Base-by-base conservation (phyloP, 2,113 vertebrate species). In the Caranx ignobilis region DNA sequence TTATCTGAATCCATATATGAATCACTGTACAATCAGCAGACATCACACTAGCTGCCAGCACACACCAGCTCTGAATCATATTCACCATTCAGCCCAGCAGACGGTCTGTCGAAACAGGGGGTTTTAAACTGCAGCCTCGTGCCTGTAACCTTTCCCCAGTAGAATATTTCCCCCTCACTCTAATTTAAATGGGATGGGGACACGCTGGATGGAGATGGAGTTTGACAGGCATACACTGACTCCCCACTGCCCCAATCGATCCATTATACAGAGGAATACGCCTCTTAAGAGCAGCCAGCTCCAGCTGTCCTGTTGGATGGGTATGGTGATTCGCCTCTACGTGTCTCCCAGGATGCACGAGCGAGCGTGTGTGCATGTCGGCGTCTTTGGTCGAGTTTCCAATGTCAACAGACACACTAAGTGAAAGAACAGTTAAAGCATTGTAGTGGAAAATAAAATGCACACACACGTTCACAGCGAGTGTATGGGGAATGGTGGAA, bases 211-310 rank as follows among this genome's bases (percentile, higher is more conserved):
- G 72, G 69, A 86, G 87, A 91, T 83, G 71, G 71, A 61, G 50
- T 80, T 87, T 88, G 91, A 92, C 89, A 91, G 69, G 79, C 81
- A 31, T 62, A 65, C 60, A 71, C 77, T 18, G 13, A 26, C 71
- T 72, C 62, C 39, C 55, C 45, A 26, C 26, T 55, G 18, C 71
- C 72, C 52, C 43, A 57, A 91, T 90, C 63, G 84, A 92, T 91
- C 84, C 65, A 75, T 85, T 84, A 63, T 75, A 80, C 48, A 64
- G 74, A 77, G 80, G 77, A 82, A 84, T 67, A 57, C 12, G 62
- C 35, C 78, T 77, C 73, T 75, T 87, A 82, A 84, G 77, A 85
- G 86, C 81, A 77, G 63, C 71, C 69, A 21, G 61, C 74, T 55
- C 68, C 1, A 21, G 11, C 57, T 77, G 83, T 84, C 81, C 81